A percentile compares a stretch with the other conserved stretches of the same genome.
Conservation (phyloP, 2,888 invertebrate genomes). For the Coleophora deauratella region DNA sequence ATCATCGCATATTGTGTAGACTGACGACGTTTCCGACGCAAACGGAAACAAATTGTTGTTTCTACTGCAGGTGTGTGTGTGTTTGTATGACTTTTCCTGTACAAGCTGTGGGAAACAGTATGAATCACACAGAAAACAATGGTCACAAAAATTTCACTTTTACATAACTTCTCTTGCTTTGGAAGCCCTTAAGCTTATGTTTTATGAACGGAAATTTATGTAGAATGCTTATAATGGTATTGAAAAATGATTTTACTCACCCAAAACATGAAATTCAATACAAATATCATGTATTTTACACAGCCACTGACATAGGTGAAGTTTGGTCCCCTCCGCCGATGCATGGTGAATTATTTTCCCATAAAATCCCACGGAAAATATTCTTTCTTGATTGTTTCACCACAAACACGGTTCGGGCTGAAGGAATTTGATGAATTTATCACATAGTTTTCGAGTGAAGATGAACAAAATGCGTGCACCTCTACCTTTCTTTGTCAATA, state of each 20-base stretch:
- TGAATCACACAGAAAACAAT: constrained; percentile 26
- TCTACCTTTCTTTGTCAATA: constrained; percentile 16
- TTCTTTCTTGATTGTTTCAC: neutral
- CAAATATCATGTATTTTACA: constrained; percentile 92
- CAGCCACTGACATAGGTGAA: constrained; percentile 89
- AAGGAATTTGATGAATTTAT: constrained; percentile 1
- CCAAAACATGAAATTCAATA: constrained; percentile 93
- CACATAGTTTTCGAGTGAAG: constrained; percentile 18
- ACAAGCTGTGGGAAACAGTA: constrained; percentile 20
- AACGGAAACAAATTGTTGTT: constrained; percentile 18
- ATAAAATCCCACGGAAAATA: constrained; percentile 7
- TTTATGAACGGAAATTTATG: constrained; percentile 5
- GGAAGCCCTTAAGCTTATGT: neutral
- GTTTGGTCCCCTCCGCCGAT: constrained; percentile 78
- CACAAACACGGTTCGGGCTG: too few species aligned
- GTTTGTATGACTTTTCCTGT: constrained; percentile 12
- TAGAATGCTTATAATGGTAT: neutral
- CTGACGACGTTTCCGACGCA: constrained; percentile 13
- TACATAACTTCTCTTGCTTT: neutral
- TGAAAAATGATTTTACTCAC: constrained; percentile 68
- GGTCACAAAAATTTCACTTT: constrained; percentile 1
- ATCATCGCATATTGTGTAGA: constrained; percentile 8
- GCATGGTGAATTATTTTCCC: constrained; percentile 52
- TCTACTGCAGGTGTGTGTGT: constrained; percentile 1
- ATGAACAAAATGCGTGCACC: constrained; percentile 14